These are phyloP conservation scores for Otocyon megalotis DNA, from an alignment of 2,113 vertebrate species.

Conservation along the genomic window DNA sequence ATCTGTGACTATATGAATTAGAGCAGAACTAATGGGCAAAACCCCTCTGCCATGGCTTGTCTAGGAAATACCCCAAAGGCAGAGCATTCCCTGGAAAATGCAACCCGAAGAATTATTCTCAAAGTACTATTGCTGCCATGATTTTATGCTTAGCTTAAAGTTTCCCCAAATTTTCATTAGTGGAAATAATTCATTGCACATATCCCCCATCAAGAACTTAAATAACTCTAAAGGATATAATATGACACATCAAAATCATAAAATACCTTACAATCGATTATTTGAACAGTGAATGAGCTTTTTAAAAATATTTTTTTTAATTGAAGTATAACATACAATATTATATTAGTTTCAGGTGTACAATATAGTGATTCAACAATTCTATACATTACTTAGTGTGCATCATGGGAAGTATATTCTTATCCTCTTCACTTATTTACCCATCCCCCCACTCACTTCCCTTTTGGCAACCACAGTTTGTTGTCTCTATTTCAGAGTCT, in stretches of 20 bases:
- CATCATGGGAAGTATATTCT: not conserved
- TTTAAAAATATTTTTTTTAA: not conserved
- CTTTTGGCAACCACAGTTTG: not conserved
- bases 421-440: not conserved
- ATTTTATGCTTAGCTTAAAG: not conserved
- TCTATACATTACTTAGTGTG: not conserved
- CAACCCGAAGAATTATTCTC: not conserved
- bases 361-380: not conserved
- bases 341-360: not conserved
- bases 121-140: not conserved
- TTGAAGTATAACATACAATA: not conserved
- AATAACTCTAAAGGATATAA: not conserved
- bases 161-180: constrained; percentile 17
- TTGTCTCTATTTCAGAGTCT: not conserved
- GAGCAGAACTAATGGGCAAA: not conserved
- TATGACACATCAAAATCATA: not conserved
- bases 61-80: not conserved
- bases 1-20: not conserved
- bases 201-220: not conserved
- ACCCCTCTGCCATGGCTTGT: not conserved
- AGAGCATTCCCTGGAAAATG: not conserved
- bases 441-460: not conserved
- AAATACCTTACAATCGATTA: not conserved
- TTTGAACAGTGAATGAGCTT: not conserved
- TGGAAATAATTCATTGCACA: not conserved